A percentile compares a stretch with the other conserved stretches of the same genome.
phyloP scores from a whole-genome alignment of 1,140 invertebrate genomes.

The Phortica variegata region DNA sequence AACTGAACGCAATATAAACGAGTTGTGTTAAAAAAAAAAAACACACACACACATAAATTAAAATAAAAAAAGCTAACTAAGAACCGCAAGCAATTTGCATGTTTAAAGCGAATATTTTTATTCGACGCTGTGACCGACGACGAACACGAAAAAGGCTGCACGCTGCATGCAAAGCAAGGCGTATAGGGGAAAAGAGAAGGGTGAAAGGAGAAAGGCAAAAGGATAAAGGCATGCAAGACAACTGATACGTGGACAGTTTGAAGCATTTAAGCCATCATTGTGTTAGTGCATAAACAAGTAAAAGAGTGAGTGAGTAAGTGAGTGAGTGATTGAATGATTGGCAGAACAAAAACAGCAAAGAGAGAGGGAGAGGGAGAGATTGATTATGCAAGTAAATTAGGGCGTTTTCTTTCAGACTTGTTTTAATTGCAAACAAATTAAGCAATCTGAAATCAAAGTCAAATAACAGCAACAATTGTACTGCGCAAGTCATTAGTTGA shows the following conservation, averaged over 20 bases:
- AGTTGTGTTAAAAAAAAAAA: slow-evolving; percentile 4
- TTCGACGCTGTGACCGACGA: too few relatives aligned
- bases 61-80: slow-evolving; percentile 23
- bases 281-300: too few relatives aligned
- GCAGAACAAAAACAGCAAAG: background rate
- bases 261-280: too few relatives aligned
- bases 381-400: too few relatives aligned
- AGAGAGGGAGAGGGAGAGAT: slow-evolving; percentile 7
- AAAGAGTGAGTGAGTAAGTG: too few relatives aligned
- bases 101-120: slow-evolving; percentile 50
- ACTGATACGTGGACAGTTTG: slow-evolving; percentile 47
- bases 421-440: background rate
- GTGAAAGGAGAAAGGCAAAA: slow-evolving; percentile 7
- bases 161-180: slow-evolving; percentile 41
- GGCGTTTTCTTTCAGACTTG: too few relatives aligned
- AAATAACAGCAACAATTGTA: too few relatives aligned
- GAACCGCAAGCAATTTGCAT: slow-evolving; percentile 53
- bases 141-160: slow-evolving; percentile 52
- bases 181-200: too few relatives aligned
- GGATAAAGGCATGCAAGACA: background rate
- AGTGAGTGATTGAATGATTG: too few relatives aligned
- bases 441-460: background rate
- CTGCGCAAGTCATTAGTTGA: too few relatives aligned
- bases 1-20: slow-evolving; percentile 14
- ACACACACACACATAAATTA: slow-evolving; percentile 2